Evolutionary conservation across 1,140 invertebrate species (phyloP).

Genomic region (Trachelipus rathkii): DNA sequence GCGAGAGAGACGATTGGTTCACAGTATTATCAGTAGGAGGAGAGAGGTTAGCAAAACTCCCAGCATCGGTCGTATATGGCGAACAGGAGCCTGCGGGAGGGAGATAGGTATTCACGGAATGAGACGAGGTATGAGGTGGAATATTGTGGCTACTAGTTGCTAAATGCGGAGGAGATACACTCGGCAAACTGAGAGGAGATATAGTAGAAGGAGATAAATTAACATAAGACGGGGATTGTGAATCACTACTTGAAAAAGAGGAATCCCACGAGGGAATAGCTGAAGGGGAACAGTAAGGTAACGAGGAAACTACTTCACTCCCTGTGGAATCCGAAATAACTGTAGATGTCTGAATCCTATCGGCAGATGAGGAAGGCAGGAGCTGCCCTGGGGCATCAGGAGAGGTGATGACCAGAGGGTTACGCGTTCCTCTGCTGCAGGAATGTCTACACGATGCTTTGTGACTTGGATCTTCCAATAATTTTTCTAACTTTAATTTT

Average conservation of each 20-base stretch:
- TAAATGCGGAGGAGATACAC: neutral
- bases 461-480: conserved; percentile 37
- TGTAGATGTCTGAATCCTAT: neutral
- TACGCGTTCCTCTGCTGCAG: neutral
- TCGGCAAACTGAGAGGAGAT: neutral
- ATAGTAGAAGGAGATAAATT: neutral
- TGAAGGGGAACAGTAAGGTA: neutral
- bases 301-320: neutral
- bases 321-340: neutral
- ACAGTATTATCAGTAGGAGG: neutral
- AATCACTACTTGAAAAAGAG: neutral
- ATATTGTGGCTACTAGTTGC: neutral
- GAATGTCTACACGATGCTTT: conserved; percentile 34
- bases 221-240: neutral
- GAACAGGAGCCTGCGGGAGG: neutral
- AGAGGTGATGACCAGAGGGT: conserved; percentile 33
- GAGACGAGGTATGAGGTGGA: neutral
- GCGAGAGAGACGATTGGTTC: neutral
- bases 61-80: neutral
- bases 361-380: conserved; percentile 19
- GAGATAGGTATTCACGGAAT: neutral
- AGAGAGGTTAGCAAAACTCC: neutral
- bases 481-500: conserved; percentile 39
- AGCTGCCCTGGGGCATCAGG: too few species aligned
- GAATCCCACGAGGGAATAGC: neutral